Base-by-base conservation (phyloP, 2,113 vertebrate species). In the Varanus salvator region DNA sequence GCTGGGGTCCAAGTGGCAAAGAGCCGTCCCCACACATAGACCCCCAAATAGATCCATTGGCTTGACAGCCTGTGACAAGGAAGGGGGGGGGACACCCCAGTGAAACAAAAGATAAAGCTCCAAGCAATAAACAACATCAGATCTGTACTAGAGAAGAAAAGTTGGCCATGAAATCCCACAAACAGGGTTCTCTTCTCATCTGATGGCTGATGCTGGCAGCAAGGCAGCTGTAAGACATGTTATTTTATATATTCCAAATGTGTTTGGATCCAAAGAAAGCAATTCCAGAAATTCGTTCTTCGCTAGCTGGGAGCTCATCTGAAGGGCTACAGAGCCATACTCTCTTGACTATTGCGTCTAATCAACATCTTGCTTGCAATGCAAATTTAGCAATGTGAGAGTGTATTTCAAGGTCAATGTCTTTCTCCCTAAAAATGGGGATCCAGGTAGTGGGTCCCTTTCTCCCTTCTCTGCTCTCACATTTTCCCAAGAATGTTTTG, bases 1-100 rank as follows among this genome's bases (percentile, higher is more conserved):
- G 93, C 91, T 93, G 95, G 93, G 93, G 90, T 93, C 93, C 95
- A 93, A 60, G 89, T 0, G 6, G 93, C 92, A 95, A 95, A 92
- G 92, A 96, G 95, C 94, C 95, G 84, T 90, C 85, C 94, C 87
- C 91, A 89, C 92, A 87, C 94, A 66, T 85, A 93, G 86, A 93
- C 74, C 92, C 87, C 77, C 91, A 95, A 96, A 95, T 66, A 95
- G 94, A 92, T 92, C 88, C 1, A 15, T 92, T 71, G 91, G 11
- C 86, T 92, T 48, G 1, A 92, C 93, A 91, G 91, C 48, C 69
- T 86, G 90, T 89, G 88, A 93, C 94, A 91, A 87, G 93, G 57
- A 90, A 93, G 90, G 86, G 92, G 95, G 86, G 91, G 90, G 93
- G 72, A 44, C 80, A 95, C 91, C 93, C 82, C n/a, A 85, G 86